Conservation (phyloP, 2,888 invertebrate genomes). For the Hoplodrina ambigua region DNA sequence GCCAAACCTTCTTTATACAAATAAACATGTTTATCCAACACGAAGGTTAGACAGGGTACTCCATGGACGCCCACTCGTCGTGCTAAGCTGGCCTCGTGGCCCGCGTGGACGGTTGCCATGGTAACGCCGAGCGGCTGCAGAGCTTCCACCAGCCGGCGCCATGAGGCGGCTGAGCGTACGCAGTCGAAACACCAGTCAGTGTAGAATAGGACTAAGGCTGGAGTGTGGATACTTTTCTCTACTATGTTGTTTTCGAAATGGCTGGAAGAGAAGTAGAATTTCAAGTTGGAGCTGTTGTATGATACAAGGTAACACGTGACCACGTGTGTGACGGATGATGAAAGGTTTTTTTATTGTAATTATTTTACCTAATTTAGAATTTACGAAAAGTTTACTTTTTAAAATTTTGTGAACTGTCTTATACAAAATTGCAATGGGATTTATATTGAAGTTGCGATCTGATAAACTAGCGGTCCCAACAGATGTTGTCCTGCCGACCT, state of each 20-base stretch:
- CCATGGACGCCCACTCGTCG: constrained; percentile 95
- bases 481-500: too few species aligned
- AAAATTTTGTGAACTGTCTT: too few species aligned
- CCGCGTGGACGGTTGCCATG: constrained; percentile 95
- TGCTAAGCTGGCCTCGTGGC: constrained; percentile 94
- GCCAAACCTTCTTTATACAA: constrained; percentile 95
- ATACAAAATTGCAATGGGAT: too few species aligned
- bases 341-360: too few species aligned
- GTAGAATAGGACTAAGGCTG: constrained; percentile 97
- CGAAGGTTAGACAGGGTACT: constrained; percentile 95
- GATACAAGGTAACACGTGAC: too few species aligned
- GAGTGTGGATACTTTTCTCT: constrained; percentile 95
- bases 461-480: too few species aligned
- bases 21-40: constrained; percentile 95
- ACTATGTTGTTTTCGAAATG: constrained; percentile 96
- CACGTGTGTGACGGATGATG: too few species aligned
- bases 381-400: too few species aligned
- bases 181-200: constrained; percentile 99
- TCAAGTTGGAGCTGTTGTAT: too few species aligned
- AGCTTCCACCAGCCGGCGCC: constrained; percentile 96
- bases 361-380: too few species aligned
- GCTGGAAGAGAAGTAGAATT: constrained; percentile 84
- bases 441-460: too few species aligned
- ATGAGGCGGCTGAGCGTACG: constrained; percentile 95
- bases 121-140: constrained; percentile 96